These are phyloP conservation scores for Xanthorhoe designata DNA, from an alignment of 2,888 invertebrate genomes.

Conservation along the genomic window DNA sequence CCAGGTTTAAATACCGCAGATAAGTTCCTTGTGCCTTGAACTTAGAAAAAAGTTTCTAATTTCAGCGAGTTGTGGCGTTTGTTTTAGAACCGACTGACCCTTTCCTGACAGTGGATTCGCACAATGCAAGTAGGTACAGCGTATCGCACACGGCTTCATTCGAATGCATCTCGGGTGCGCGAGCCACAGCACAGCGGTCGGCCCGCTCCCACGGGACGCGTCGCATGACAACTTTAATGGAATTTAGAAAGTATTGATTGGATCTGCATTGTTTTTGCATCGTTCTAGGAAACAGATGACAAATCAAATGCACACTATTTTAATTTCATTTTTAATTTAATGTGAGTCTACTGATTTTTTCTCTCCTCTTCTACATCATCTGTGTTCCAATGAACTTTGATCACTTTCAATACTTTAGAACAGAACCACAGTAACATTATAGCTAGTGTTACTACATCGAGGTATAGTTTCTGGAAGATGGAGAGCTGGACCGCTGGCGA, in stretches of 20 bases:
- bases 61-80: no score
- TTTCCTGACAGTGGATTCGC: neutral
- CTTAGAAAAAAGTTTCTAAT: no score
- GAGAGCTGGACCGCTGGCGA: conserved; percentile 55
- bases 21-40: no score
- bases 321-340: neutral
- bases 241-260: conserved; percentile 19
- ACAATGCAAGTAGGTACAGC: neutral
- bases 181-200: neutral
- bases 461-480: conserved; percentile 49
- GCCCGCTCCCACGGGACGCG: conserved; percentile 12
- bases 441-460: conserved; percentile 53
- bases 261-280: conserved; percentile 9
- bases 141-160: conserved; percentile 10
- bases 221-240: conserved; percentile 13
- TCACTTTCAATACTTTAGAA: conserved; percentile 57
- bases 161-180: conserved; percentile 13
- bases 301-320: neutral
- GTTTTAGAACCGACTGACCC: neutral
- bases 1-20: neutral
- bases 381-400: conserved; percentile 53
- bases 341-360: conserved; percentile 46
- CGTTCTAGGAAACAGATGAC: neutral
- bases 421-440: conserved; percentile 60
- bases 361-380: conserved; percentile 43